Percentiles rank a stretch among this genome's conserved stretches.
phyloP scores from a whole-genome alignment of 1,140 invertebrate genomes.

The Dendroctonus valens region DNA sequence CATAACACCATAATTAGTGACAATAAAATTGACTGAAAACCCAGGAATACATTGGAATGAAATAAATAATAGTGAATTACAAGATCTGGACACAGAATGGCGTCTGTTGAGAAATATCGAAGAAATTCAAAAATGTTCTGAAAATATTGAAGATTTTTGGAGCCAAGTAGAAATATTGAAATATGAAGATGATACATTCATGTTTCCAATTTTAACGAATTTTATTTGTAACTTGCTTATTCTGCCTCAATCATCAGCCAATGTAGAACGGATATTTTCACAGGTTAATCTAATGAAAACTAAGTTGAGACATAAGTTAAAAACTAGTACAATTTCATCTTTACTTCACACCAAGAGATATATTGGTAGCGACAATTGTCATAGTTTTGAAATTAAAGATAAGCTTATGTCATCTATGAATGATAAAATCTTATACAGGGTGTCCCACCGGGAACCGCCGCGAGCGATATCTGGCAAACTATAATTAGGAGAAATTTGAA shows the following conservation, averaged over 20 bases:
- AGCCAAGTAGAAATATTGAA: neutral
- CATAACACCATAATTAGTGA: no score
- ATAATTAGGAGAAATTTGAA: no score
- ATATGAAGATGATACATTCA: neutral
- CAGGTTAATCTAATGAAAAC: slow-evolving; percentile 4
- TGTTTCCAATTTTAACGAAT: neutral
- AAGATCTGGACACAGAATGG: slow-evolving; percentile 2
- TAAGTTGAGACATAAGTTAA: slow-evolving; percentile 1
- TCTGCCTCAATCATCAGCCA: neutral
- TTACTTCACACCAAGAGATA: no score
- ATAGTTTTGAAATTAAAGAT: no score
- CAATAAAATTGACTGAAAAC: no score
- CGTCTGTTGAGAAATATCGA: slow-evolving; percentile 3
- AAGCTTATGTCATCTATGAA: no score
- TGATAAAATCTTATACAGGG: no score
- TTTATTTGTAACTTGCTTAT: neutral
- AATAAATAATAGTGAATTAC: slow-evolving; percentile 16
- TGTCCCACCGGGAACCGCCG: no score
- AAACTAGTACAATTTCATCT: no score
- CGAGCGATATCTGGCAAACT: no score
- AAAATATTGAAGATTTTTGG: slow-evolving; percentile 1
- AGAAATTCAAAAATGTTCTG: neutral
- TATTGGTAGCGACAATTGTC: no score
- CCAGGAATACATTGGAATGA: no score
- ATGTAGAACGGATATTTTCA: slow-evolving; percentile 2